phyloP scores from a whole-genome alignment of 2,797 vertebrate genomes.

The Podarcis siculus region DNA sequence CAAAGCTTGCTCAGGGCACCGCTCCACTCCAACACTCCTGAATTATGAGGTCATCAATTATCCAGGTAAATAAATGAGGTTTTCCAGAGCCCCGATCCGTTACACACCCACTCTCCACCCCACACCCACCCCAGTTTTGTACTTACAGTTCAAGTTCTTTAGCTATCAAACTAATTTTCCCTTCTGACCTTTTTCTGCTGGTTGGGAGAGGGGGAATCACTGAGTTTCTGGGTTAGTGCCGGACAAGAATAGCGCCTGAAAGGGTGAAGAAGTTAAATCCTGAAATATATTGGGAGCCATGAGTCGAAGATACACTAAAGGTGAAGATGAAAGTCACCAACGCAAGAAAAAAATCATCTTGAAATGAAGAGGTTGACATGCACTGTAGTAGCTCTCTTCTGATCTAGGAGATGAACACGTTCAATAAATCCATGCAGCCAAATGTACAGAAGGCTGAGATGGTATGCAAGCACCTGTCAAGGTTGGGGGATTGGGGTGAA shows the following conservation, averaged over 20 bases:
- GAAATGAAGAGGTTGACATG: background rate
- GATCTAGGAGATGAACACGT: background rate
- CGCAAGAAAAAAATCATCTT: background rate
- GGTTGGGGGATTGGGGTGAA: background rate
- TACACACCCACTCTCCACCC: background rate
- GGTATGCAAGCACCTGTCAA: background rate
- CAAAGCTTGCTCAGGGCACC: constrained; percentile 13
- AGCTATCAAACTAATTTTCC: background rate
- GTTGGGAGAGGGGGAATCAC: background rate
- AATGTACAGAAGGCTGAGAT: background rate
- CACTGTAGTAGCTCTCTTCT: background rate
- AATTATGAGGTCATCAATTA: constrained; percentile 41
- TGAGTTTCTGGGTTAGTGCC: background rate
- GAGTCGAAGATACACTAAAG: background rate
- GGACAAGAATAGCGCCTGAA: background rate
- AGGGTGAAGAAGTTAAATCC: background rate
- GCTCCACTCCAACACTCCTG: constrained; percentile 21
- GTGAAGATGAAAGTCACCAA: background rate
- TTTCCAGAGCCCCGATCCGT: background rate
- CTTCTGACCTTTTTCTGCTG: background rate
- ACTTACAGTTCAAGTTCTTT: constrained; percentile 12
- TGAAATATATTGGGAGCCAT: background rate
- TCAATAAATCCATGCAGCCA: background rate
- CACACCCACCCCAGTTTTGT: background rate
- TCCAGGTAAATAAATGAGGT: constrained; percentile 35